Conservation (phyloP, 2,797 vertebrate genomes). For the Pitangus sulphuratus region DNA sequence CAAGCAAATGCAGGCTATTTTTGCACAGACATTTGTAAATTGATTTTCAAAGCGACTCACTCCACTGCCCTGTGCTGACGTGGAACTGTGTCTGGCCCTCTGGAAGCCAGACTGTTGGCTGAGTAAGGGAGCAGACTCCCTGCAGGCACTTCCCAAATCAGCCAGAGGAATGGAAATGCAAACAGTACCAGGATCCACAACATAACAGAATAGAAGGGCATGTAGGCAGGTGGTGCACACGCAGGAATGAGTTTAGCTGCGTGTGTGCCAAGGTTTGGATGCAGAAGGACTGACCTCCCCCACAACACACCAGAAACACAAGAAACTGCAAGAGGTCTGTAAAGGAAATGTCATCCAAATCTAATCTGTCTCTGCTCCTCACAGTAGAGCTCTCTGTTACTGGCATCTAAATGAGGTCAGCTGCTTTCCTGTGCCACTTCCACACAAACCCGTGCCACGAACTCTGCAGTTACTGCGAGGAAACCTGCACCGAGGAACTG, state of each 20-base stretch:
- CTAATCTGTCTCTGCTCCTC: neutral
- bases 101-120: neutral
- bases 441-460: neutral
- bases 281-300: neutral
- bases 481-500: neutral
- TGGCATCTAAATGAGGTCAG: neutral
- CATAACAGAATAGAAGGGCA: neutral
- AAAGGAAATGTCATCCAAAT: neutral
- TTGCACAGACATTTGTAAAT: neutral
- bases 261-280: neutral
- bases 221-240: neutral
- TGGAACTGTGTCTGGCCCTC: neutral
- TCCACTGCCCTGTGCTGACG: neutral
- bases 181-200: neutral
- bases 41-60: neutral
- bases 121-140: neutral
- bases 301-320: neutral
- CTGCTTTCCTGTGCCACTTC: neutral
- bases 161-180: neutral
- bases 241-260: neutral
- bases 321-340: neutral
- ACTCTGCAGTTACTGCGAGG: neutral
- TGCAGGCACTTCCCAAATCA: neutral
- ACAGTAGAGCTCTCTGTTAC: neutral
- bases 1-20: neutral